Evolutionary conservation across 2,113 vertebrate genomes (phyloP).

Genomic region (Caloenas nicobarica): DNA sequence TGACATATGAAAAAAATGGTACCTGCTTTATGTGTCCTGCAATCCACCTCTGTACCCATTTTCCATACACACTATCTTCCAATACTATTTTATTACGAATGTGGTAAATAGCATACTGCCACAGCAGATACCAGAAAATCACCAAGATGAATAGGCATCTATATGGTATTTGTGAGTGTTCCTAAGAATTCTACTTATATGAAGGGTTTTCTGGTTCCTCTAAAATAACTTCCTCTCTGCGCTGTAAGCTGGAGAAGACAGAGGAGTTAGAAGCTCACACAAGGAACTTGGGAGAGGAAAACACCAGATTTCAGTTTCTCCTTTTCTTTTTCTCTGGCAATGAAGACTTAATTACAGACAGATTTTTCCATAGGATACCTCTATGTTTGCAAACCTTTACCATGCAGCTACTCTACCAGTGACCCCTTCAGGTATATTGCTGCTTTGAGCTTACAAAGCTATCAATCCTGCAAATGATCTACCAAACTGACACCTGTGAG

Average conservation of each 20-base stretch:
- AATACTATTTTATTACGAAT: not conserved
- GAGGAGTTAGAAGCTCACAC: not conserved
- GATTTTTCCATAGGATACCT: not conserved
- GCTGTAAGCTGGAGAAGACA: not conserved
- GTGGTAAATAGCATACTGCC: not conserved
- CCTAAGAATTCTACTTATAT: not conserved
- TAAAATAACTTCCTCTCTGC: not conserved
- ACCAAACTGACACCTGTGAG: not conserved
- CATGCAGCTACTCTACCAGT: not conserved
- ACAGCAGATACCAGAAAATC: not conserved
- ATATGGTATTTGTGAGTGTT: not conserved
- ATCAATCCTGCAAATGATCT: not conserved
- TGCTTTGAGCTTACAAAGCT: not conserved
- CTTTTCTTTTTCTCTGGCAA: not conserved
- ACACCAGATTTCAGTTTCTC: not conserved
- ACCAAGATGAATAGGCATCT: not conserved
- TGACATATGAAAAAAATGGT: not conserved
- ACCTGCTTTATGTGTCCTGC: not conserved
- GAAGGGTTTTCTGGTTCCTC: not conserved
- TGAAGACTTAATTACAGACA: not conserved
- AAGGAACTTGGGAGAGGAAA: not conserved
- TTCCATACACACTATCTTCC: not conserved
- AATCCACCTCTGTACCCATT: not conserved
- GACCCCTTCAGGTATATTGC: not conserved
- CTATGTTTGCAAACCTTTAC: not conserved